Base-by-base conservation (phyloP, 2,888 invertebrate species). In the Noctua janthe region DNA sequence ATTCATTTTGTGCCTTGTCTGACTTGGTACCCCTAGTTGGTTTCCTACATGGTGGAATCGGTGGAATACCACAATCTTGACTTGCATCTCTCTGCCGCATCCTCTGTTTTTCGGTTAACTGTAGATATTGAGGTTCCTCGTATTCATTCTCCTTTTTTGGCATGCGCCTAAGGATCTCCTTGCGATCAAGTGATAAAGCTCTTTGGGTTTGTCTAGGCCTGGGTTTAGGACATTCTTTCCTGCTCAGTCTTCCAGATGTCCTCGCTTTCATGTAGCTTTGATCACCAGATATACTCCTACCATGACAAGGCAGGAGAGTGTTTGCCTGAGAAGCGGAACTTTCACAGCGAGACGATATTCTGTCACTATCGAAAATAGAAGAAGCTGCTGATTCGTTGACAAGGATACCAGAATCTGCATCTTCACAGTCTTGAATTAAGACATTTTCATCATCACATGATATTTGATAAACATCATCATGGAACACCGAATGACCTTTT, bases 401-500 rank as follows among this genome's bases (percentile, higher is more conserved):
- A 92, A 98, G 96, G 89, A 98, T 98, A 64, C 98, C 98, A 51
- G 98, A 98, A 93, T 98, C 98, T 81, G 98, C 98, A 94, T 98
- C 98, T 92, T 98, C 98, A 88, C 97, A 97, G 89, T 97, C 98
- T 90, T 97, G 97, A 89, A 97, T 95, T 76, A 97, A 94, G 75
- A 97, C 94, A 89, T 97, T 97, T 92, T 97, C 97, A 90, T 97
- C 97, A 83, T 97, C 97, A 90, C 97, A 97, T 23, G 96, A 95
- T 73, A 95, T 94, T 87, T 96, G 95, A 86, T 97, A 96, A 23
- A 96, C 95, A 67, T 97, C 97, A 87, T 98, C 97, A 85, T 98
- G 97, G 92, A 97, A 98, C 17, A 98, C 95, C 3, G 98, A 97
- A 91, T 97, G 97, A 69, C 94, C 96, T 91, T 97, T 97, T 90